A percentile compares a stretch with the other conserved stretches of the same genome.
Conservation (phyloP, 1,140 invertebrate genomes). For the Scaptomyza pallida region DNA sequence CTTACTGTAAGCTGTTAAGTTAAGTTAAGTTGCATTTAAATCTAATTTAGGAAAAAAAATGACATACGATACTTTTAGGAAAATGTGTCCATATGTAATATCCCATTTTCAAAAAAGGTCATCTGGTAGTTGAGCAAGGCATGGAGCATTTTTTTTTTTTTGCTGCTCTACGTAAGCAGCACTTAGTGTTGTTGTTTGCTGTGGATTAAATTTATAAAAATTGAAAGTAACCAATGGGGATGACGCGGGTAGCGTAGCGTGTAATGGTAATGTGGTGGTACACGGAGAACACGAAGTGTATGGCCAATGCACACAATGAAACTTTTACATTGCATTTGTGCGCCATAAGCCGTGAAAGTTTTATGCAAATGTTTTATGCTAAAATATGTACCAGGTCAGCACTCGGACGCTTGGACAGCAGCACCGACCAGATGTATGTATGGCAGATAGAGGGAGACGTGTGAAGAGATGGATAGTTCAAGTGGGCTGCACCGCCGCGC, state of each 20-base stretch:
- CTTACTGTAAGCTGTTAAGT: no score
- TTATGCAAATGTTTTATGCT: constrained; percentile 63
- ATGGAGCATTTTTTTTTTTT: background rate
- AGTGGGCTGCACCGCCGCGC: background rate
- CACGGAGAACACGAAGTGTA: constrained; percentile 25
- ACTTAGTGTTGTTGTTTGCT: constrained; percentile 43
- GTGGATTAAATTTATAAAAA: constrained; percentile 57
- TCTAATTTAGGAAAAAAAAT: no score
- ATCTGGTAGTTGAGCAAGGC: constrained; percentile 4
- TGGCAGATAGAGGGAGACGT: background rate
- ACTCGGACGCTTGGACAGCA: constrained; percentile 20
- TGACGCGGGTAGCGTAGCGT: background rate
- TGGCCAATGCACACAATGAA: constrained; percentile 48
- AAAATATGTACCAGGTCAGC: constrained; percentile 54
- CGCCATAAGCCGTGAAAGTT: constrained; percentile 63
- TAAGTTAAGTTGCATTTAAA: no score
- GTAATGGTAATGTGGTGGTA: background rate
- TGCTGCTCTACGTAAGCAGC: background rate
- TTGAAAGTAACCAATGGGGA: constrained; percentile 44
- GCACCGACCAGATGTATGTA: background rate
- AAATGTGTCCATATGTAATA: background rate
- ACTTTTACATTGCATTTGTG: constrained; percentile 57
- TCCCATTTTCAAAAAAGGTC: background rate
- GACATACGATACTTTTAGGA: background rate
- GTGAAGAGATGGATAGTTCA: background rate